Evolutionary conservation across 2,797 vertebrate genomes (phyloP), one percentile per base, ranked within the genome.

Genomic region (Lemur catta): DNA sequence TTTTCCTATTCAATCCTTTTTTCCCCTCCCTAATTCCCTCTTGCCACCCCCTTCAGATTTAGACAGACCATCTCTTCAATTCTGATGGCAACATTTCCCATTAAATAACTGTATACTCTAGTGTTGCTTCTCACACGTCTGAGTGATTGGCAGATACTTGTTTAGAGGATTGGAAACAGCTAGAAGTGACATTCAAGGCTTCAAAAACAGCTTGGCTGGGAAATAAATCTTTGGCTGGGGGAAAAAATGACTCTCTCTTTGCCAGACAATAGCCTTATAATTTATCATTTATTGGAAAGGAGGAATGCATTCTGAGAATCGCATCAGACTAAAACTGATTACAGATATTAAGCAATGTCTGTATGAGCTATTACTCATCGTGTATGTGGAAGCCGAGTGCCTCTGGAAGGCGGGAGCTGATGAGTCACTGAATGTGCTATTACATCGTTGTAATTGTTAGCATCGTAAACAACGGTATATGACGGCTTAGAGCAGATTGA

Each of bases 301-400:
- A 86, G 97, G 94, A 69, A 96, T 0, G 2, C 72, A 87, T 97
- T 97, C 97, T 93, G 72, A 97, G 95, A 97, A 97, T 71, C 22
- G 0, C 94, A 96, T 91, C 81, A 87, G 76, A 94, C 59, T 97
- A 97, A 98, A 96, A 11, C 67, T 97, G 75, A 97, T 88, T 95
- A 87, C 35, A 96, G 97, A 95, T 97, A 98, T 94, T 98, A 97
- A 98, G 85, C 71, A 89, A 30, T 65, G 89, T 97, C 93, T 97
- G 38, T 52, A 18, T 11, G 93, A 95, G 55, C 80, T 92, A 97
- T 95, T 91, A 90, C 18, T 97, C 96, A 57, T 28, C 0, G 0
- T 0, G 0, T 65, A 41, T 15, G 57, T 88, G 94, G 72, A 82
- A 96, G 38, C 69, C 38, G 61, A 43, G 84, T 10, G 85, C 92